Evolutionary conservation across 1,140 invertebrate genomes (phyloP), one percentile per base, ranked within the genome.

Genomic region (Papilio xuthus): DNA sequence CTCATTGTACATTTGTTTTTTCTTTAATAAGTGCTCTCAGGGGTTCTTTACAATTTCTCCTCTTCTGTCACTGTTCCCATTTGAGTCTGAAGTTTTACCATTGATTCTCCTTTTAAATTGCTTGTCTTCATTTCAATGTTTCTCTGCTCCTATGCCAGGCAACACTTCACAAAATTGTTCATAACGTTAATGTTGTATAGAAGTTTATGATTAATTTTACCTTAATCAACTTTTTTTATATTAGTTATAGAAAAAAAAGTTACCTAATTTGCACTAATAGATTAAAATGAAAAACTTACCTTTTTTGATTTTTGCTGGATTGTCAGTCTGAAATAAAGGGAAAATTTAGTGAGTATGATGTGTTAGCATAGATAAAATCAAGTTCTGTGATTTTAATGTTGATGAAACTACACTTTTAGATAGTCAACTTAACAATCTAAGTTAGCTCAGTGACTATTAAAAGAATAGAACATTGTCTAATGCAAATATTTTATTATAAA

Each of bases 321-420:
- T 90, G 82, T 94, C 92, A 88, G 90, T 88, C 92, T 94, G 92
- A 86, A 93, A 93, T 80, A 83, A 83, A 88, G 85, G 81, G 84
- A 70, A 80, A 20, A 63, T 76, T 47, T 69, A 71, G 23, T 72
- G 18, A 75, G 41, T 44, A 47, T 74, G 32, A 80, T 53, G 20
- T 72, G 56, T 79, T 85, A 84, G 84, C 82, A 69, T 15, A 10
- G 42, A 44, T 82, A 23, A 7, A 47, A 23, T 73, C 20, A 3
- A 47, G 83, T 78, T 47, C 50, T 42, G 8, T 56, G 44, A 78
- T 47, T 77, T 79, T 7, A 15, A 67, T n/a, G n/a, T n/a, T n/a
- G 26, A 28, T 73, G 41, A 44, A 60, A 76, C 44, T 63, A 56
- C 6, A 60, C 28, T 76, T 76, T 63, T 56, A 60, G 28, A 76